Evolutionary conservation across 2,113 vertebrate species (phyloP).

Genomic region (Salvelinus alpinus): DNA sequence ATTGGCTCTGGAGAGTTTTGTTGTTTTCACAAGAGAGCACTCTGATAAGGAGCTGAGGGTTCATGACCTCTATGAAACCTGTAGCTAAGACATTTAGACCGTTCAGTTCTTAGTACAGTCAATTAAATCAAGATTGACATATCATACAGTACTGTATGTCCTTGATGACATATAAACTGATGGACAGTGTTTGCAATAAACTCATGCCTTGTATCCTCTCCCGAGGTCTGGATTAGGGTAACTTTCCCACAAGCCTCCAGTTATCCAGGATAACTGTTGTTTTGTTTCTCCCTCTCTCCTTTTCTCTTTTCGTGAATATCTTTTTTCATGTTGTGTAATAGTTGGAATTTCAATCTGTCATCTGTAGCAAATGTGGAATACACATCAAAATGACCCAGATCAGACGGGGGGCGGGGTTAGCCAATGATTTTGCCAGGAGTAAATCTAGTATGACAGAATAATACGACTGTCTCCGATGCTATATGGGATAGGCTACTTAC

Average conservation of each 20-base stretch:
- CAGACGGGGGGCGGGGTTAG: conserved; percentile 6
- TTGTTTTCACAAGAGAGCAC: neutral
- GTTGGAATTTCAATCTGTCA: conserved; percentile 31
- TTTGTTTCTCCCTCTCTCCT: no score
- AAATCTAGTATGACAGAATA: conserved; percentile 26
- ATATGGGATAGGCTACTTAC: neutral
- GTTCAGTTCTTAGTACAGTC: neutral
- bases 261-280: no score
- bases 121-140: no score
- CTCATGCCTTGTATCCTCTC: neutral
- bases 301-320: neutral
- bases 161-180: conserved; percentile 2
- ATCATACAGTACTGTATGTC: no score
- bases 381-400: conserved; percentile 27
- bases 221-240: neutral
- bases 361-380: conserved; percentile 29
- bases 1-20: conserved; percentile 2
- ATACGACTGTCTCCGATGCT: conserved; percentile 11
- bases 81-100: neutral
- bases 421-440: conserved; percentile 38
- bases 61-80: neutral
- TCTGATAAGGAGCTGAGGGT: conserved; percentile 2
- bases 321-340: conserved; percentile 27
- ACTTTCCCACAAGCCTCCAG: no score
- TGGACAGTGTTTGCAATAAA: neutral